These are phyloP conservation scores for Siphamia tubifer DNA, from an alignment of 2,113 vertebrate genomes.

Conservation along the genomic window DNA sequence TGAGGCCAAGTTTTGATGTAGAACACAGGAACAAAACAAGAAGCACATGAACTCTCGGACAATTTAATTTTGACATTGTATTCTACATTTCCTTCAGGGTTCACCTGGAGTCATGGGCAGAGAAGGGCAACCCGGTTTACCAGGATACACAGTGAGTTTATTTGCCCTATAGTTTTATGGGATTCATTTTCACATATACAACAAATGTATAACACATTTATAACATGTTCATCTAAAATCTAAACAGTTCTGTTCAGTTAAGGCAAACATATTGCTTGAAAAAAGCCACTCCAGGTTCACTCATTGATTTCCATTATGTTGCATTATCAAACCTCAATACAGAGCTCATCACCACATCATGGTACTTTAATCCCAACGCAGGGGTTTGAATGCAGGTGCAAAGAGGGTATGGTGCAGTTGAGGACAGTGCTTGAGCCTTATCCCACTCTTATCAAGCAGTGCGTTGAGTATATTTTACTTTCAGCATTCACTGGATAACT, in stretches of 20 bases:
- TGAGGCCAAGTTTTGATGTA: slow-evolving; percentile 28
- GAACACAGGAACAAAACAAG: slow-evolving; percentile 32
- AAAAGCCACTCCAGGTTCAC: not conserved
- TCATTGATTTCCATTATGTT: not conserved
- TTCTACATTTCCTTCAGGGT: slow-evolving; percentile 82
- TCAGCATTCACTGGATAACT: too few relatives aligned
- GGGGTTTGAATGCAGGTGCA: too few relatives aligned
- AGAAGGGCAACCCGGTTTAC: slow-evolving; percentile 87
- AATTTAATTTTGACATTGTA: slow-evolving; percentile 28
- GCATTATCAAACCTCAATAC: not conserved
- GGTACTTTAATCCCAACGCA: too few relatives aligned
- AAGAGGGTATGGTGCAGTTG: too few relatives aligned
- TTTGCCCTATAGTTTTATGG: slow-evolving; percentile 2
- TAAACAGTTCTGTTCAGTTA: too few relatives aligned
- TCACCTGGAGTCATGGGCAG: slow-evolving; percentile 86
- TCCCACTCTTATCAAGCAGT: not conserved
- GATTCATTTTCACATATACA: not conserved
- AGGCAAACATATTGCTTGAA: not conserved
- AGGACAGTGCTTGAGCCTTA: too few relatives aligned
- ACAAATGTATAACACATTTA: not conserved
- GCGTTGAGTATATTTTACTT: too few relatives aligned
- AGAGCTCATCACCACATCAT: not conserved
- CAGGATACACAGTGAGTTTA: slow-evolving; percentile 87
- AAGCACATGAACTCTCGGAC: slow-evolving; percentile 4
- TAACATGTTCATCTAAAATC: not conserved